phyloP scores from a whole-genome alignment of 2,113 vertebrate genomes.

The Python bivittatus region DNA sequence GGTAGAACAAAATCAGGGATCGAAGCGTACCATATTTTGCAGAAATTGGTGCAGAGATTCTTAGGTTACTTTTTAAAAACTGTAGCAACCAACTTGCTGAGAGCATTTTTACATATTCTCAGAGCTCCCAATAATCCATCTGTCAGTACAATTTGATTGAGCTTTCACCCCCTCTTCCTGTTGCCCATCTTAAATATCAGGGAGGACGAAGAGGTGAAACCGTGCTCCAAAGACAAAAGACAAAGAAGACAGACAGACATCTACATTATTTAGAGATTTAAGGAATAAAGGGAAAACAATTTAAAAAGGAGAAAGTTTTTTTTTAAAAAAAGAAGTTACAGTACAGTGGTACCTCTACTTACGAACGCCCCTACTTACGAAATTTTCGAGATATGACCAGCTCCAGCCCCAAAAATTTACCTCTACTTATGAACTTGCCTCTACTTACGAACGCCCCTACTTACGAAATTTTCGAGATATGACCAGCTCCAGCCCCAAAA shows the following conservation, averaged over 20 bases:
- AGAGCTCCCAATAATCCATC: background rate
- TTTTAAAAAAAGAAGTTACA: background rate
- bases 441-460: too few species aligned
- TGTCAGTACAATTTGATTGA: background rate
- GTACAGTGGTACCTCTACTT: too few species aligned
- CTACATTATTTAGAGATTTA: background rate
- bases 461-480: too few species aligned
- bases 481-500: too few species aligned
- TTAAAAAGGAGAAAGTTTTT: background rate
- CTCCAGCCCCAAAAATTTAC: too few species aligned
- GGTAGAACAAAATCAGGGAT: background rate
- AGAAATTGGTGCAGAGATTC: background rate
- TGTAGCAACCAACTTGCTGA: background rate
- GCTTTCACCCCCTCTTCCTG: background rate
- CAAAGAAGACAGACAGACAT: background rate
- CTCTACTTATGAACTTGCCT: too few species aligned
- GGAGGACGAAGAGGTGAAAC: background rate
- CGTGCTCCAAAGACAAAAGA: background rate
- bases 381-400: too few species aligned
- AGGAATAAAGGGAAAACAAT: background rate
- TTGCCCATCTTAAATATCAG: background rate
- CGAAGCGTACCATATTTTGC: background rate
- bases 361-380: too few species aligned
- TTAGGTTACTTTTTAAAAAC: background rate
- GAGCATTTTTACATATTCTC: background rate